Base-by-base conservation (phyloP, 37 sponge, comb jelly and placozoan genomes). In the Agelas oroides region DNA sequence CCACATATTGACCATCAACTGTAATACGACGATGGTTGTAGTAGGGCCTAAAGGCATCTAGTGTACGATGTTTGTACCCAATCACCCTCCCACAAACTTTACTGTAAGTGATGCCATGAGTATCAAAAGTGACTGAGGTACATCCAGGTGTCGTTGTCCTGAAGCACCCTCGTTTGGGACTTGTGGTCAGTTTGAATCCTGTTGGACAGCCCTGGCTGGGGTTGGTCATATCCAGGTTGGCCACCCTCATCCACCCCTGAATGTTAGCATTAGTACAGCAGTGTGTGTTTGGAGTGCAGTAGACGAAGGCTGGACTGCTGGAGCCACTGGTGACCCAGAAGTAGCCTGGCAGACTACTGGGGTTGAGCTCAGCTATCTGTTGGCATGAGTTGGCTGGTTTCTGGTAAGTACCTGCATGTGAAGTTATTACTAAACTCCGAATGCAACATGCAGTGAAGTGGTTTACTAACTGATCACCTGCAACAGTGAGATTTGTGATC, bases 51-150 rank as follows among this genome's bases (percentile, higher is more conserved):
- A 83, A 63, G 23, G 63, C 84, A 73, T 27, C 75, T 27, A 65
- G 65, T 1, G 74, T 1, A 3, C 62, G 65, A 38, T 38, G 19
- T 16, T 73, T 74, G 53, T 83, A 83, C 32, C 65, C 84, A 0
- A 60, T 60, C 13, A 83, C 35, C 38, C 66, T 71, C 15, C 84
- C 84, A 83, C 84, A 73, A 28, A 83, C 84, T 8, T 63, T n/a
- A 16, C 60, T 36, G 32, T 73, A 83, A 12, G 0, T 17, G 11
- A 73, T 40, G 33, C 65, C 65, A 52, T 61, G 13, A 25, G 53
- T 36, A 24, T 33, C 1, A 53, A 78, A 78, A 19, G 30, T 78
- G 12, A 8, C 15, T 15, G 64, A 35, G 28, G 63, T 28, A 59
- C 77, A 76, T 8, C 77, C 39, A 34, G 16, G 5, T 0, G 33